Evolutionary conservation across 2,113 vertebrate genomes (phyloP).

Genomic region (Oreochromis tanganicae): DNA sequence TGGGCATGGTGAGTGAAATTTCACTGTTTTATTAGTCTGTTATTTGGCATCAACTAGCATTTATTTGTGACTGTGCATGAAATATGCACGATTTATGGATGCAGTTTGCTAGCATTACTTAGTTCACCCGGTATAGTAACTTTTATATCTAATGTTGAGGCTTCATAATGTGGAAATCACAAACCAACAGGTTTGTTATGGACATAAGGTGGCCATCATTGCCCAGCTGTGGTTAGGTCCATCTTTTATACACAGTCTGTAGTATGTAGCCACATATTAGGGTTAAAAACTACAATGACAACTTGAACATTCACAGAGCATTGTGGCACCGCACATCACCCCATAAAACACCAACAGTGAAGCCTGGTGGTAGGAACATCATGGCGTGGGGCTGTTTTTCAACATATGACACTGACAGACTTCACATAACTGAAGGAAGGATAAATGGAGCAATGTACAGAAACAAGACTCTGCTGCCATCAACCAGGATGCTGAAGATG

Average conservation of each 20-base stretch:
- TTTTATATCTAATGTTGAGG: not conserved
- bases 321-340: not conserved
- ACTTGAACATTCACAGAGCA: not conserved
- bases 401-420: not conserved
- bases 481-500: not conserved
- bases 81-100: not conserved
- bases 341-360: not conserved
- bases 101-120: not conserved
- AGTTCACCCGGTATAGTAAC: not conserved
- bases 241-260: not conserved
- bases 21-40: not conserved
- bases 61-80: not conserved
- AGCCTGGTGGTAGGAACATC: not conserved
- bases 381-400: not conserved
- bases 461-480: not conserved
- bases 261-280: not conserved
- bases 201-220: not conserved
- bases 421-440: not conserved
- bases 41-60: not conserved
- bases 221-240: not conserved
- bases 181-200: not conserved
- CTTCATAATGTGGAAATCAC: not conserved
- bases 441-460: fast-evolving
- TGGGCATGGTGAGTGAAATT: not conserved
- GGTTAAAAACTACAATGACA: not conserved